Evolutionary conservation across 2,797 vertebrate genomes (phyloP).

Genomic region (Silurus aristotelis): DNA sequence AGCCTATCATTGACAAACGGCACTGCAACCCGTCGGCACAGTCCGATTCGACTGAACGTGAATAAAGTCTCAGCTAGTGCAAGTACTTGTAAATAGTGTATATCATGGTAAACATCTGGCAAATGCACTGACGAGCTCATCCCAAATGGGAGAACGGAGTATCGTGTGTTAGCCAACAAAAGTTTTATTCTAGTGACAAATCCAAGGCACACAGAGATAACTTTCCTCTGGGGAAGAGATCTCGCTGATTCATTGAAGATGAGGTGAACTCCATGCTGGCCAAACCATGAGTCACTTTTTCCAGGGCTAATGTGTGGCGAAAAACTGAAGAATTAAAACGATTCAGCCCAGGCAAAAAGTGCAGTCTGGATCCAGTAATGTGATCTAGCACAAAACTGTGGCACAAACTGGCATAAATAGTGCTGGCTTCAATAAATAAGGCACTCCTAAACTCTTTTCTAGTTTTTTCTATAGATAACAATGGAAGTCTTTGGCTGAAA

Average conservation of each 20-base stretch:
- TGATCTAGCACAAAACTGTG: conserved; percentile 19
- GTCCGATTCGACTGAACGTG: conserved; percentile 5
- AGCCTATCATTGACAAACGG: conserved; percentile 29
- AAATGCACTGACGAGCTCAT: not conserved
- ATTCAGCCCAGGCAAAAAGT: not conserved
- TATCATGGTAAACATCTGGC: conserved; percentile 29
- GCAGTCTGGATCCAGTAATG: conserved; percentile 1
- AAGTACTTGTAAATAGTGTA: conserved; percentile 1
- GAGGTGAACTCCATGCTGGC: conserved; percentile 36
- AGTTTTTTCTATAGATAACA: conserved; percentile 27
- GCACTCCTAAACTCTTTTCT: conserved; percentile 11
- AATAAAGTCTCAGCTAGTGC: conserved; percentile 3
- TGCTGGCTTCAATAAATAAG: conserved; percentile 28
- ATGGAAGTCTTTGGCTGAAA: conserved; percentile 37
- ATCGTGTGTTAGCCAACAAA: conserved; percentile 22
- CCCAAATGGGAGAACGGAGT: not conserved
- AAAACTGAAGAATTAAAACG: conserved; percentile 31
- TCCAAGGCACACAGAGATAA: conserved; percentile 43
- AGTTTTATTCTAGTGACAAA: conserved; percentile 22
- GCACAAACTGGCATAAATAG: conserved; percentile 12
- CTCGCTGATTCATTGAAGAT: conserved; percentile 41
- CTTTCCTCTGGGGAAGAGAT: conserved; percentile 34
- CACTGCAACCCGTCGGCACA: conserved; percentile 17
- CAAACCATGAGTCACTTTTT: conserved; percentile 40
- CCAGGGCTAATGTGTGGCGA: conserved; percentile 1